Evolutionary conservation across 2,888 invertebrate genomes (phyloP), one percentile per base, ranked within the genome.

Genomic region (Stratiomys singularior): DNA sequence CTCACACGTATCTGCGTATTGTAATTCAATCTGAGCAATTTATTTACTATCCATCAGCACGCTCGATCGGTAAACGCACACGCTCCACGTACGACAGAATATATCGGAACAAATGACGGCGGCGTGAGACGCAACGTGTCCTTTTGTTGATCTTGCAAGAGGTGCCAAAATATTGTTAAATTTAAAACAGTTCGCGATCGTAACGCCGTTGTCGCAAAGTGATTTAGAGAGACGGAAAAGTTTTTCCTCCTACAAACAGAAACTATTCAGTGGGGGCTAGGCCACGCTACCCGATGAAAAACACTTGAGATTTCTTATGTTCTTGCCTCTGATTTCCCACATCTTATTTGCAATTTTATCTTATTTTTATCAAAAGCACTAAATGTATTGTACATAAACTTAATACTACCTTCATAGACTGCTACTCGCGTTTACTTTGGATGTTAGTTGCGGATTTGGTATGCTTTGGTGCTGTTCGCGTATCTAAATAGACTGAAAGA

Each of bases 61-160:
- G n/a, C 44, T 46, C 46, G 23, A 69, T 69, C 47, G 23, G 25
- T 25, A 46, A 69, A 69, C 69, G 13, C 47, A 27, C 18, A 69
- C 69, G 69, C 4, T 21, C 21, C 46, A 23, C 23, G 23, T 15
- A 23, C 47, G 23, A 25, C 52, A 18, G 13, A 25, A 52, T 58
- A 3, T 60, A 28, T 58, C 23, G 30, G n/a, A 58, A 58, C 44
- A 37, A 58, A 30, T 37, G 74, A 30, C 58, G 44, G 37, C 58
- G 74, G 37, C 58, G 74, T 13, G 44, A 18, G 21, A 37, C 44
- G 67, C 60, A 25, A 23, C 18, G n/a, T 47, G 72, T 76, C 76
- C 77, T 79, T 77, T 76, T 71, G 71, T 76, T 76, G 77, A 77
- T 79, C 76, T 74, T 56, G 69, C 78, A 63, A 76, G 69, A 76